Evolutionary conservation across 2,113 vertebrate genomes (phyloP).

Genomic region (Nothobranchius furzeri): DNA sequence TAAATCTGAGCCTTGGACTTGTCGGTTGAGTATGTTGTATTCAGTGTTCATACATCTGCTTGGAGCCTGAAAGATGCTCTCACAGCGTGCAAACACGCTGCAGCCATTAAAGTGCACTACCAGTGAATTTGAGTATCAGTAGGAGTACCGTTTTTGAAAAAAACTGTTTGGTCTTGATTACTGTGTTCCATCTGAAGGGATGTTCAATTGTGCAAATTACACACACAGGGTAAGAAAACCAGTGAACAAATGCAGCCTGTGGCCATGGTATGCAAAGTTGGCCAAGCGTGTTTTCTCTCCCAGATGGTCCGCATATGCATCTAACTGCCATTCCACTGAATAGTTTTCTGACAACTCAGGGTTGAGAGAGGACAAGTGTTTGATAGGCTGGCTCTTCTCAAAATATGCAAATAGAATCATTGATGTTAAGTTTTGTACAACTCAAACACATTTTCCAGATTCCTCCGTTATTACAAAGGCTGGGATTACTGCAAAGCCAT

Average conservation of each 20-base stretch:
- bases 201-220: constrained; percentile 54
- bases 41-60: constrained; percentile 28
- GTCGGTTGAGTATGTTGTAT: constrained; percentile 38
- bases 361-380: constrained; percentile 50
- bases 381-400: constrained; percentile 43
- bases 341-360: constrained; percentile 67
- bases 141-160: neutral
- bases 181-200: constrained; percentile 39
- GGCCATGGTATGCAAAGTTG: constrained; percentile 67
- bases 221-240: constrained; percentile 41
- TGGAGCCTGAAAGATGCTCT: constrained; percentile 38
- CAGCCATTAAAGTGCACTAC: constrained; percentile 5
- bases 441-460: constrained; percentile 39
- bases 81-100: constrained; percentile 29
- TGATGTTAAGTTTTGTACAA: constrained; percentile 30
- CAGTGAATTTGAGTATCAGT: constrained; percentile 14
- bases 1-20: constrained; percentile 45
- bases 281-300: constrained; percentile 55
- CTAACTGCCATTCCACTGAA: constrained; percentile 55
- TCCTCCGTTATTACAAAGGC: constrained; percentile 29
- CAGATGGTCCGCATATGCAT: constrained; percentile 80
- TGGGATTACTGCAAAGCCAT: constrained; percentile 33
- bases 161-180: constrained; percentile 33
- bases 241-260: constrained; percentile 60
- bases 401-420: constrained; percentile 39